Base-by-base conservation (phyloP, 1,140 invertebrate species). In the Hetaerina americana region DNA sequence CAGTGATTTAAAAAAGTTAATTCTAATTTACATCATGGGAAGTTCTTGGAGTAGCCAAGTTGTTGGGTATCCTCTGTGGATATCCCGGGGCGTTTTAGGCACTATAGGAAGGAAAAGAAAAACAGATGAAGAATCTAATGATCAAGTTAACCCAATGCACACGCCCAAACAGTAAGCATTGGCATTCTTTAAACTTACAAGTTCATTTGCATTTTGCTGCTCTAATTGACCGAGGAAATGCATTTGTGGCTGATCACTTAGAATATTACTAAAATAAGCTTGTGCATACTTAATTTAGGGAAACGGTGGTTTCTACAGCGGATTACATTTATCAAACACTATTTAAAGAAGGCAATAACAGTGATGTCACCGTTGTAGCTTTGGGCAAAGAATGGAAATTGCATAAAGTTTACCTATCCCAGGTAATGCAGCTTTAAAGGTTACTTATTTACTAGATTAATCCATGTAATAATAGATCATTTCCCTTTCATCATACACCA, bases 321-420 rank as follows among this genome's bases (percentile, higher is more conserved):
- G 85, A 91, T 74, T 92, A 93, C 76, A 92, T 93, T 74, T 92
- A 91, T 77, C 87, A 92, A 76, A 88, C 90, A 0, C 79, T 93
- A 22, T 93, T 91, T 79, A 81, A 89, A 77, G 89, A 92, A 79
- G 88, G 90, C 73, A 86, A 88, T 80, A 89, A 89, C 75, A 91
- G 89, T 74, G 92, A 93, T 81, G 83, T 93, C 73, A 88, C 86
- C 70, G 88, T 93, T 22, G 80, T 86, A 73, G 90, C 91, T 74
- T 78, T 92, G 49, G 88, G 87, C 29, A 86, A 86, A 79, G 85
- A 88, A 75, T 93, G 91, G 89, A 84, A 86, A 76, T 80, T 93
- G 25, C 92, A 93, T 78, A 92, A 91, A 84, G 85, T 92, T 26
- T 92, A 92, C 78, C 82, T 92, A 49, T 88, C 86, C 76, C 90